Conservation (phyloP, 2,113 vertebrate species). For the Podiceps cristatus region DNA sequence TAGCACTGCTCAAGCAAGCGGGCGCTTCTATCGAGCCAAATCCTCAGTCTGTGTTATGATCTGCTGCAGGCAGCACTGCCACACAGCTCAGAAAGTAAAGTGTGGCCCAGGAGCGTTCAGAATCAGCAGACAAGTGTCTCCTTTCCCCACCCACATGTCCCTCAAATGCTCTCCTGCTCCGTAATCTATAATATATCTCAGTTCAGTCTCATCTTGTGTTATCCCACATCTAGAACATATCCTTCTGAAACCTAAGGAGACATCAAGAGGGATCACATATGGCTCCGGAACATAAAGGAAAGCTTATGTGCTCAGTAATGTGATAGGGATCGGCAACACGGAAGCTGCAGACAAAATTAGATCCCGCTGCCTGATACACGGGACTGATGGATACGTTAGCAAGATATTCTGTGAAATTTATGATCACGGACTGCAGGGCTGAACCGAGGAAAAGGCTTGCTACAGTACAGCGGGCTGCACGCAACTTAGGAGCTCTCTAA, state of each 20-base stretch:
- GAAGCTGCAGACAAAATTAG: neutral
- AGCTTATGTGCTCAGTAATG: neutral
- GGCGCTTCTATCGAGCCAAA: neutral
- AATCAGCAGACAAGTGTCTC: neutral
- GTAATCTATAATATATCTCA: neutral
- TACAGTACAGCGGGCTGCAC: neutral
- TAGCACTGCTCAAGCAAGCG: neutral
- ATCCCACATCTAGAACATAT: neutral
- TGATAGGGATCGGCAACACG: neutral
- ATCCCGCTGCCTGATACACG: neutral
- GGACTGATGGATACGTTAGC: neutral
- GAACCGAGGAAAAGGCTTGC: neutral
- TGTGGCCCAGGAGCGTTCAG: neutral
- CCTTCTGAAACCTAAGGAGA: neutral
- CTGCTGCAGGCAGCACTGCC: neutral
- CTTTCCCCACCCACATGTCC: neutral
- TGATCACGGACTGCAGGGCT: neutral
- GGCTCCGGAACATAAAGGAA: neutral
- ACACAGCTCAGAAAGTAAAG: neutral
- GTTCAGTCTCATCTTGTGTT: neutral
- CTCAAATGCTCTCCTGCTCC: neutral
- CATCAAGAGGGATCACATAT: neutral
- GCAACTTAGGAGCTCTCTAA: neutral
- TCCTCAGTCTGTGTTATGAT: fast-evolving
- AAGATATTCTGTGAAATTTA: neutral